Evolutionary conservation across 1,140 invertebrate species (phyloP), one percentile per base, ranked within the genome.

Genomic region (Sycophaga agraensis): DNA sequence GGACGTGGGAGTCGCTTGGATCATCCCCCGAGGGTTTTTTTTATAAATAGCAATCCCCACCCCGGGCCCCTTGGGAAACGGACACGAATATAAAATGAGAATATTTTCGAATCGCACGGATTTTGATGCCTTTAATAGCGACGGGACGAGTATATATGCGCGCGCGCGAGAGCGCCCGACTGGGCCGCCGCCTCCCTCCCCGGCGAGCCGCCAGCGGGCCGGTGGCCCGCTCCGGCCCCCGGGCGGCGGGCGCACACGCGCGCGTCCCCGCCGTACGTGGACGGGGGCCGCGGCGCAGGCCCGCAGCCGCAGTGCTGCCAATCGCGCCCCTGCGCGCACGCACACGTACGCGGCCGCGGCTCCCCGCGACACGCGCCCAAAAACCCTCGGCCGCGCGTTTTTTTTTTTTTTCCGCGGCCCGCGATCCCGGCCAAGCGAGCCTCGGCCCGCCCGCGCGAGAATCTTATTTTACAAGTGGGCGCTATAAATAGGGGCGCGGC

Each of bases 21-120:
- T 75, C 76, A 78, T 77, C 74, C 74, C 76, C 57, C 48, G 39
- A 46, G 22, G 46, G 28, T 53, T 59, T 51, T 53, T 67, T 70
- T 70, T 75, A 76, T 73, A 75, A 74, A 77, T 77, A 77, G 74
- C 66, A 45, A 45, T 72, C 72, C 76, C 73, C 72, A 74, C 75
- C 73, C 72, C 71, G 73, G 50, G 55, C 50, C 65, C 49, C 61
- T n/a, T 34, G 57, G 46, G 37, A 70, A 73, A 75, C 66, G 70
- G 71, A 71, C 65, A 53, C 58, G 55, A 59, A 64, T 64, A 70
- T 68, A 70, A 69, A 72, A 73, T 75, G 68, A 73, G 71, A 75
- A 78, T 76, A 75, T 75, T 77, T 75, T 73, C 69, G 69, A 74
- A 74, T 71, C 69, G 66, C 64, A 63, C 65, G 63, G 67, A 70